Evolutionary conservation across 1,140 invertebrate genomes (phyloP), one percentile per base, ranked within the genome.

Genomic region (Sarcophaga bullata): DNA sequence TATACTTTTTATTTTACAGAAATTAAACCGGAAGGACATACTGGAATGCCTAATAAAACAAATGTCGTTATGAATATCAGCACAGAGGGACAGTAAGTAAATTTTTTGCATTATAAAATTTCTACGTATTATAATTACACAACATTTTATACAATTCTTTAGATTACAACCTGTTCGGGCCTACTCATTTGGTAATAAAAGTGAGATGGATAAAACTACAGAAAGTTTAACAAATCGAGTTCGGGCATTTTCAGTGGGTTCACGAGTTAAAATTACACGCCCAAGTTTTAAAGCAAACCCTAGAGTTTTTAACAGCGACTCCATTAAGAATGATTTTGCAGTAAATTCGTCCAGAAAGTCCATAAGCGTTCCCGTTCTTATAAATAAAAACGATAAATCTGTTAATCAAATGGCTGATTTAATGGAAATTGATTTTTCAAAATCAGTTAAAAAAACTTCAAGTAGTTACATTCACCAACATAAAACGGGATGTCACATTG

Each of bases 401-500:
- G 91, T 92, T 19, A 93, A 94, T 81, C 92, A 93, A 0, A 94
- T 94, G 91, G 94, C 94, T 80, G 94, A 96, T 90, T 91, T 95
- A 62, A 95, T 96, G 94, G 95, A 95, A 90, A 92, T 96, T 81
- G 95, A 96, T 88, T 96, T 96, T 86, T 93, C 93, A 1, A 91
- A 91, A 85, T 78, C 83, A 48, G 10, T 17, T 49, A 54, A 78
- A n/a, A 72, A 15, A n/a, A 62, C n/a, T 73, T 52, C 62, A 52
- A 47, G 19, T 19, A 7, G 6, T 8, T 19, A 17, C 19, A 7
- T 19, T 8, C n/a, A 68, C 6, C 17, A 68, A 68, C 9, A 17
- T 8, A 68, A 68, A 68, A 25, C 2, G 17, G 62, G 19, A n/a
- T 68, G 62, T n/a, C 62, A 68, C 19, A 68, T 9, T 8, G n/a